These are phyloP conservation scores for Sebastes paucispinis DNA, from an alignment of 2,797 vertebrate genomes.

Conservation along the genomic window DNA sequence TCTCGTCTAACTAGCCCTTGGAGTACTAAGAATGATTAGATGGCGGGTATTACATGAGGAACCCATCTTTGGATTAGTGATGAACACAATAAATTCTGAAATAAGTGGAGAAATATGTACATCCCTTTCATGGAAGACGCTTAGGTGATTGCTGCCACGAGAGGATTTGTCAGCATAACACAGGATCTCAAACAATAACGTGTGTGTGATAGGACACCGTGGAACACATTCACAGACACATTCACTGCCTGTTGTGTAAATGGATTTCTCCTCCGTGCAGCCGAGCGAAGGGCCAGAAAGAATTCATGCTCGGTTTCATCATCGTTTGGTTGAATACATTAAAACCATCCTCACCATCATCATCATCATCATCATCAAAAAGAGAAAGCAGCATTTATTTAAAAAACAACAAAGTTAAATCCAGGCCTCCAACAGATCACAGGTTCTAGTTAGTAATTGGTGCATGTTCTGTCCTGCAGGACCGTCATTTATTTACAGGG, in stretches of 20 bases:
- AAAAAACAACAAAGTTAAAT: constrained; percentile 5
- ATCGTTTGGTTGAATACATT: constrained; percentile 55
- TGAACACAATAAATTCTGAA: constrained; percentile 81
- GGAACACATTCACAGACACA: constrained; percentile 70
- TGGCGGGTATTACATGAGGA: constrained; percentile 80
- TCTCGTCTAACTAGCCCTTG: constrained; percentile 78
- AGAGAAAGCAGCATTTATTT: constrained; percentile 9
- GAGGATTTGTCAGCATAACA: constrained; percentile 85
- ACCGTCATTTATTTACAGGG: constrained; percentile 81
- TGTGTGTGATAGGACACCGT: constrained; percentile 78
- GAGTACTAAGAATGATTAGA: constrained; percentile 80
- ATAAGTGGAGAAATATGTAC: constrained; percentile 81
- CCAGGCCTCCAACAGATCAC: constrained; percentile 25
- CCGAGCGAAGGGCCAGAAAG: constrained; percentile 62
- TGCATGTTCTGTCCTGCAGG: constrained; percentile 50
- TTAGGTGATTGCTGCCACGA: constrained; percentile 83
- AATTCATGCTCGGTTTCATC: constrained; percentile 71
- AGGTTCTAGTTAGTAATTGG: constrained; percentile 44
- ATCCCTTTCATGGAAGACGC: constrained; percentile 81
- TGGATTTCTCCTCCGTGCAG: constrained; percentile 75
- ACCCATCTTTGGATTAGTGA: constrained; percentile 82
- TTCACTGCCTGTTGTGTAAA: constrained; percentile 76
- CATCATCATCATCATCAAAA: constrained; percentile 15
- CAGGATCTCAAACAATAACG: constrained; percentile 82
- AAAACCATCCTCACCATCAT: constrained; percentile 37